A percentile compares a stretch with the other conserved stretches of the same genome.
These are phyloP conservation scores for Synanthedon andrenaeformis DNA, from an alignment of 2,888 invertebrate species.

Conservation along the genomic window DNA sequence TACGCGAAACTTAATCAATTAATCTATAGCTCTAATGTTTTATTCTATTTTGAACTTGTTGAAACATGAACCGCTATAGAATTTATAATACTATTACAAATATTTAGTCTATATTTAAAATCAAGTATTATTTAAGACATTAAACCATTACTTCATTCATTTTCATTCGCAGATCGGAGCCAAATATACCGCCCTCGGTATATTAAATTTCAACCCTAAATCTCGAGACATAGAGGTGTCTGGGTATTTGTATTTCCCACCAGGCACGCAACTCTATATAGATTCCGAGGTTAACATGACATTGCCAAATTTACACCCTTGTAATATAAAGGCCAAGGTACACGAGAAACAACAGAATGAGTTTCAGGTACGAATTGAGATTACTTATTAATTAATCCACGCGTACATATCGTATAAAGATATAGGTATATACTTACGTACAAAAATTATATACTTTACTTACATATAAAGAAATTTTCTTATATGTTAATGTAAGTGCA, in stretches of 20 bases:
- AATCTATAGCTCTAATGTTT: too few relatives aligned
- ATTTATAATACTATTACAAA: too few relatives aligned
- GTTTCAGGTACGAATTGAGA: slow-evolving; percentile 71
- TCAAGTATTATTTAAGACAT: too few relatives aligned
- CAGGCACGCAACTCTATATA: slow-evolving; percentile 74
- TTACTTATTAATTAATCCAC: not conserved
- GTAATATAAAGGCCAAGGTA: slow-evolving; percentile 73
- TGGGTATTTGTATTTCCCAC: slow-evolving; percentile 72
- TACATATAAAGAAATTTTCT: too few relatives aligned
- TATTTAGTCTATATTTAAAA: too few relatives aligned
- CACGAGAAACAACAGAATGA: slow-evolving; percentile 76
- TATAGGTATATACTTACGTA: not conserved
- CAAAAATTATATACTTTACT: too few relatives aligned
- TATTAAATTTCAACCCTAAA: slow-evolving; percentile 55
- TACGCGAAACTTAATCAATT: too few relatives aligned
- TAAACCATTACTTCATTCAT: not conserved
- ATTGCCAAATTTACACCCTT: slow-evolving; percentile 79
- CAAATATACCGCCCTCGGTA: slow-evolving; percentile 46
- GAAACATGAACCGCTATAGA: too few relatives aligned
- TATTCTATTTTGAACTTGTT: too few relatives aligned
- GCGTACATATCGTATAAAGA: not conserved
- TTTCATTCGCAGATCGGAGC: slow-evolving; percentile 41
- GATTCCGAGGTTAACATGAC: slow-evolving; percentile 81
- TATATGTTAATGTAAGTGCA: too few relatives aligned
- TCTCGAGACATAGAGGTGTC: slow-evolving; percentile 49